Evolutionary conservation across 2,113 vertebrate species (phyloP).

Genomic region (Arenaria interpres): DNA sequence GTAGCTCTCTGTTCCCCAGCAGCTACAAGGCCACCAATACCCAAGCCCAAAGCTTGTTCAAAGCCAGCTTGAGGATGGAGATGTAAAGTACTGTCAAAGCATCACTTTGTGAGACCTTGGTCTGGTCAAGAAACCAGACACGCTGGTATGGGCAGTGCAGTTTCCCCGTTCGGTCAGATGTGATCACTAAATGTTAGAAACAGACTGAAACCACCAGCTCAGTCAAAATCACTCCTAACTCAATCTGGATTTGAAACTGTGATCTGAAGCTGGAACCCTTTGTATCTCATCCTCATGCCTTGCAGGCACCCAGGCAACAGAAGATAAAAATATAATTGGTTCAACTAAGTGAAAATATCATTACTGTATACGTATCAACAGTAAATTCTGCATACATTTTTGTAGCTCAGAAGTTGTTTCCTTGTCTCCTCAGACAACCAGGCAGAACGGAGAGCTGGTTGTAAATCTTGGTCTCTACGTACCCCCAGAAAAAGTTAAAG

Average conservation of each 20-base stretch:
- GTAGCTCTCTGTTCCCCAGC: background rate
- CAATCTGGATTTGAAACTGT: background rate
- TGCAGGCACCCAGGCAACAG: background rate
- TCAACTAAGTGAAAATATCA: background rate
- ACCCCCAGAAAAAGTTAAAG: background rate
- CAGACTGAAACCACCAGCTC: background rate
- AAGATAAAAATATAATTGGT: background rate
- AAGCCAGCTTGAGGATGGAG: background rate
- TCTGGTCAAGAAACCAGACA: background rate
- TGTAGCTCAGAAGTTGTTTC: background rate
- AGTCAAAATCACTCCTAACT: background rate
- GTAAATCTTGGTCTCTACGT: background rate
- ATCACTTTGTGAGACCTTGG: background rate
- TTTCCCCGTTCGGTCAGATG: background rate
- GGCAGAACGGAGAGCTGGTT: background rate
- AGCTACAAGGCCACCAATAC: background rate
- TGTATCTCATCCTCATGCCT: background rate
- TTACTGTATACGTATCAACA: background rate
- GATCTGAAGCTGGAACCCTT: background rate
- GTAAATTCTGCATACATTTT: background rate
- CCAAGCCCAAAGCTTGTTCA: background rate
- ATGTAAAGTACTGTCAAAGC: background rate
- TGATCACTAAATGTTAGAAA: background rate
- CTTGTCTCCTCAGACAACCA: background rate
- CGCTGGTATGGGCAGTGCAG: background rate